These are phyloP conservation scores for Drosophila acutilabella DNA, from an alignment of 2,888 invertebrate genomes.

Conservation along the genomic window DNA sequence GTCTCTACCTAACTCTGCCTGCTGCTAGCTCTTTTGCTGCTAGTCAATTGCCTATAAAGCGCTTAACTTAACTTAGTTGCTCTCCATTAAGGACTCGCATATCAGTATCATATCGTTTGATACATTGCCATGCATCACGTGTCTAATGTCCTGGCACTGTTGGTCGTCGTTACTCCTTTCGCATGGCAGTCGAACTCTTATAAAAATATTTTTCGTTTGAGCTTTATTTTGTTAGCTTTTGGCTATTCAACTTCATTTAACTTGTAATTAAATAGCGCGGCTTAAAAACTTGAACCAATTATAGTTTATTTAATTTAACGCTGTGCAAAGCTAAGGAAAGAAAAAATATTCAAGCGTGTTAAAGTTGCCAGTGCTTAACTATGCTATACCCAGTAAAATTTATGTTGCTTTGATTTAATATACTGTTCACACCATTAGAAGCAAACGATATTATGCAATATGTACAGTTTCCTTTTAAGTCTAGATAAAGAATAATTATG, in stretches of 20 bases:
- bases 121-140: conserved; percentile 41
- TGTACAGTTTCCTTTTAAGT: too few species aligned
- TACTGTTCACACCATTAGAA: too few species aligned
- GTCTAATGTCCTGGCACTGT: conserved; percentile 27
- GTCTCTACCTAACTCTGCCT: conserved; percentile 2
- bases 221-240: conserved; percentile 34
- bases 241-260: conserved; percentile 68
- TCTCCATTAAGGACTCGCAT: conserved; percentile 2
- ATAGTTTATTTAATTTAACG: conserved; percentile 73
- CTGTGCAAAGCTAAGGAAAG: conserved; percentile 15
- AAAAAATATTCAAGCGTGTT: neutral
- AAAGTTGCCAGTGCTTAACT: neutral
- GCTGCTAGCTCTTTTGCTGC: conserved; percentile 14
- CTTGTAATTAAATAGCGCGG: conserved; percentile 61
- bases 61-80: conserved; percentile 28
- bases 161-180: neutral
- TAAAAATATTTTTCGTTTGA: conserved; percentile 37
- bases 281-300: conserved; percentile 78
- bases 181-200: neutral
- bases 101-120: conserved; percentile 29
- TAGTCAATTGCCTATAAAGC: conserved; percentile 31
- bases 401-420: too few species aligned
- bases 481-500: too few species aligned
- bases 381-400: neutral
- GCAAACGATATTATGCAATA: too few species aligned